phyloP scores from a whole-genome alignment of 2,888 invertebrate genomes.

The Thera britannica region DNA sequence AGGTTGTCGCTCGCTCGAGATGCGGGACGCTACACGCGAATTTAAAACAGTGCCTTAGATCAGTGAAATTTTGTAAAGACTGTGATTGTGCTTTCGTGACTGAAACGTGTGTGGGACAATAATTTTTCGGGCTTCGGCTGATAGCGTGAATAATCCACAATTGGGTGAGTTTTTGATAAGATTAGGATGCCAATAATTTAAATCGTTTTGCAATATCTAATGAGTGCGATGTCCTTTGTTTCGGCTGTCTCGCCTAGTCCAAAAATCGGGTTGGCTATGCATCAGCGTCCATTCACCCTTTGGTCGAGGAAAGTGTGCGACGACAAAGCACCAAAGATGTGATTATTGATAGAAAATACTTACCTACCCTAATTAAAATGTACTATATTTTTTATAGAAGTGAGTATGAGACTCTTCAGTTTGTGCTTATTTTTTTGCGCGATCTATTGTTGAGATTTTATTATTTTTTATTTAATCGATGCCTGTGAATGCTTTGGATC shows the following conservation, averaged over 20 bases:
- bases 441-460: background rate
- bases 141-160: slow-evolving; percentile 81
- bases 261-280: slow-evolving; percentile 55
- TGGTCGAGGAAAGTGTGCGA: slow-evolving; percentile 30
- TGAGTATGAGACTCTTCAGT: too few species aligned
- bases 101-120: slow-evolving; percentile 71
- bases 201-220: slow-evolving; percentile 57
- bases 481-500: background rate
- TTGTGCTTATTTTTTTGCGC: background rate
- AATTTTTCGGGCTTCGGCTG: slow-evolving; percentile 65
- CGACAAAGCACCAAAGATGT: background rate
- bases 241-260: slow-evolving; percentile 19
- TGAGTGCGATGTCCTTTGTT: slow-evolving; percentile 62
- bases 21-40: slow-evolving; percentile 62
- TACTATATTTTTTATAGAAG: too few species aligned
- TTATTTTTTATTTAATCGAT: too few species aligned
- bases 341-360: background rate
- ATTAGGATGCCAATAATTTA: slow-evolving; percentile 83
- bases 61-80: slow-evolving; percentile 66
- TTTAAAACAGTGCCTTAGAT: slow-evolving; percentile 66
- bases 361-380: background rate
- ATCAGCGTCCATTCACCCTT: slow-evolving; percentile 54
- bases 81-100: slow-evolving; percentile 76
- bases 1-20: slow-evolving; percentile 78
- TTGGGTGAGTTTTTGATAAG: slow-evolving; percentile 83